Percentiles rank a stretch among this genome's conserved stretches.
phyloP scores from a whole-genome alignment of 2,888 invertebrate genomes.

The Hydrotaea diabolus region DNA sequence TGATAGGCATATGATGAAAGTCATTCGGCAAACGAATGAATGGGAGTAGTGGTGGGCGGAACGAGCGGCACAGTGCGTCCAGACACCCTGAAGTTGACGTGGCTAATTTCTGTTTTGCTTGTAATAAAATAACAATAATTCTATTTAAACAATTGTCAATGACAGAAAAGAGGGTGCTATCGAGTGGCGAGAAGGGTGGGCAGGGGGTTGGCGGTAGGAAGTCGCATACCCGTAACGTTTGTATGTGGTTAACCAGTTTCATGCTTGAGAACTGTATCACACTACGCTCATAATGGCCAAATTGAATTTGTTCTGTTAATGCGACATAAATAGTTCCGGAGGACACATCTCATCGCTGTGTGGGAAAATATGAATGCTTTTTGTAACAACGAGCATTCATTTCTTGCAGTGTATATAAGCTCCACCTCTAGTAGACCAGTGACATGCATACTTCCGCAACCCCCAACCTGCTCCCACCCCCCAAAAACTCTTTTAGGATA shows the following conservation, averaged over 20 bases:
- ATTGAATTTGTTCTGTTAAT: slow-evolving; percentile 46
- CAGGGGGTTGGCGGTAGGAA: background rate
- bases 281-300: background rate
- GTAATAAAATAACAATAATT: slow-evolving; percentile 80
- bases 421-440: slow-evolving; percentile 22
- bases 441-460: background rate
- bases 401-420: slow-evolving; percentile 37
- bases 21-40: slow-evolving; percentile 34
- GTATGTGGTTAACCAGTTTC: slow-evolving; percentile 46
- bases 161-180: slow-evolving; percentile 61
- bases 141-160: slow-evolving; percentile 78
- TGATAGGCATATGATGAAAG: slow-evolving; percentile 58
- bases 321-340: slow-evolving; percentile 21
- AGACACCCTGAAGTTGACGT: slow-evolving; percentile 73
- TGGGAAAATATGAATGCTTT: slow-evolving; percentile 44
- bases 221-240: background rate
- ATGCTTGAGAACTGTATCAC: slow-evolving; percentile 40
- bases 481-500: background rate
- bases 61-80: slow-evolving; percentile 41
- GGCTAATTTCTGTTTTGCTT: slow-evolving; percentile 78
- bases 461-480: background rate
- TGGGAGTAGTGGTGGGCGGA: slow-evolving; percentile 43
- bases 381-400: slow-evolving; percentile 10
- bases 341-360: background rate
- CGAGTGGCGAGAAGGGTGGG: no score